Evolutionary conservation across 2,113 vertebrate species (phyloP).

Genomic region (Calyptomena viridis): DNA sequence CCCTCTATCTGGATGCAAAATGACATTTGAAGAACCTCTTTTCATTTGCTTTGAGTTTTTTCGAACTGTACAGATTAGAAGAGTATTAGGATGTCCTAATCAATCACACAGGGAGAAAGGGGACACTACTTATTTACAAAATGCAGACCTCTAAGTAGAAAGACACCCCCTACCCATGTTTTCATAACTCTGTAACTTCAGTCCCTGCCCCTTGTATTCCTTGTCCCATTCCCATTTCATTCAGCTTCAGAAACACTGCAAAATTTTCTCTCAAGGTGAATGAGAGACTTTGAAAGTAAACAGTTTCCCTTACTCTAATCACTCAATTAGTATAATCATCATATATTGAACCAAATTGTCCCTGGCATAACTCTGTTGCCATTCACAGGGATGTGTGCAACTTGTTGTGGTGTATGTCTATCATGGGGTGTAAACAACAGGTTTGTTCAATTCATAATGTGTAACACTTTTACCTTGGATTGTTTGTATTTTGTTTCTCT

Average conservation of each 20-base stretch:
- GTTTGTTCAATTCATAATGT: neutral
- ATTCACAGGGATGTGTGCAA: neutral
- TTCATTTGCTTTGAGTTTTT: neutral
- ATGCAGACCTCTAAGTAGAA: neutral
- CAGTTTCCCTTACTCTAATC: neutral
- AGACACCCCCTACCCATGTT: neutral
- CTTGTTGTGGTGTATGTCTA: neutral
- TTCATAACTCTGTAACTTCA: neutral
- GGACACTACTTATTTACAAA: neutral
- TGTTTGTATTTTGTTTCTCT: neutral
- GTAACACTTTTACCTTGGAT: neutral
- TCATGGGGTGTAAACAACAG: neutral
- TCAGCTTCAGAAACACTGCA: neutral
- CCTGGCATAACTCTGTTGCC: neutral
- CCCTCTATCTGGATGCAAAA: neutral
- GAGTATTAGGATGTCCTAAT: neutral
- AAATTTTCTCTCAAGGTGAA: neutral
- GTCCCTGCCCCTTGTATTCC: neutral
- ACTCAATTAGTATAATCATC: neutral
- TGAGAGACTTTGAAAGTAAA: neutral
- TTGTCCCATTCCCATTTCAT: neutral
- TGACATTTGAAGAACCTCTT: neutral
- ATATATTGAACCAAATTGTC: neutral
- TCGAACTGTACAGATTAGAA: accelerated
- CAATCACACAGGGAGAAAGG: neutral